Conservation (phyloP, 2,888 invertebrate species). For the Scaptomyza flava region DNA sequence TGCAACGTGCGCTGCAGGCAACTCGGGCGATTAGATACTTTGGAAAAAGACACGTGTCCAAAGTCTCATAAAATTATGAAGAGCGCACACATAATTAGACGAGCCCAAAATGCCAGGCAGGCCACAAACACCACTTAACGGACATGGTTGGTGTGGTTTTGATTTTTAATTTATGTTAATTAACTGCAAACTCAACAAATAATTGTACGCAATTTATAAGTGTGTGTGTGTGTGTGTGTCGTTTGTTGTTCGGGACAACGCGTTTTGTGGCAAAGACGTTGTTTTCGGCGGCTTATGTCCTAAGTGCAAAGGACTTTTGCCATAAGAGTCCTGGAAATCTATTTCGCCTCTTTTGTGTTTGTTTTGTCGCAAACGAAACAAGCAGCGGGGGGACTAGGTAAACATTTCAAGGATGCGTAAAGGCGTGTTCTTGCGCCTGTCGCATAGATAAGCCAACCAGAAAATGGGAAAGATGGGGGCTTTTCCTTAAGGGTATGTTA, state of each 20-base stretch:
- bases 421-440: constrained; percentile 9
- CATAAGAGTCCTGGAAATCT: constrained; percentile 21
- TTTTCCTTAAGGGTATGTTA: neutral
- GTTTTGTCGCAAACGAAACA: constrained; percentile 28
- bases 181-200: constrained; percentile 61
- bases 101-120: constrained; percentile 1
- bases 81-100: constrained; percentile 44
- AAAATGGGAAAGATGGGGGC: neutral
- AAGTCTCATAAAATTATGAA: constrained; percentile 41
- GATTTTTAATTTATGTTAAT: constrained; percentile 79
- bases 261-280: constrained; percentile 41
- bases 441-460: constrained; percentile 42
- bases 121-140: constrained; percentile 25
- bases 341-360: constrained; percentile 42
- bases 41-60: constrained; percentile 47
- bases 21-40: constrained; percentile 53
- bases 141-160: constrained; percentile 57
- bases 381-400: constrained; percentile 37
- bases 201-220: constrained; percentile 37
- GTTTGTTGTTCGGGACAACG: constrained; percentile 36
- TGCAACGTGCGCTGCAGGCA: constrained; percentile 63
- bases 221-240: neutral
- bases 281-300: constrained; percentile 48
- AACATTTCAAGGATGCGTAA: constrained; percentile 50
- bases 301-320: constrained; percentile 59